Evolutionary conservation across 2,797 vertebrate genomes (phyloP).

Genomic region (Enteromius fasciolatus): DNA sequence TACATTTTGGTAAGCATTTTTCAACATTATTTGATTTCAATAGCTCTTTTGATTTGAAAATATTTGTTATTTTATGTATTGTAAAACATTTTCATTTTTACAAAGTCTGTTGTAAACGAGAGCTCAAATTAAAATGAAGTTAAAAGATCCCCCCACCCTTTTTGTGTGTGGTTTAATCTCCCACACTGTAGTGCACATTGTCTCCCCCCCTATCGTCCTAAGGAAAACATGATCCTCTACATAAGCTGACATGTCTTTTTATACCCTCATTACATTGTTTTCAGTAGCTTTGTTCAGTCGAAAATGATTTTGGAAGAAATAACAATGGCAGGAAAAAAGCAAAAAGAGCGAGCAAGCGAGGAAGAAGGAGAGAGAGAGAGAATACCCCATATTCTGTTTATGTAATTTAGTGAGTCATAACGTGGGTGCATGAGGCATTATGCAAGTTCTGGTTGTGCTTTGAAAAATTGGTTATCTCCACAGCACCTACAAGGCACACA

Average conservation of each 20-base stretch:
- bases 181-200: conserved; percentile 17
- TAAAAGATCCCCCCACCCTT: not conserved
- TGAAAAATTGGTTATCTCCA: conserved; percentile 61
- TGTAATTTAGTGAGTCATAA: conserved; percentile 63
- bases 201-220: conserved; percentile 9
- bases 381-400: conserved; percentile 61
- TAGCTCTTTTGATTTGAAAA: not conserved
- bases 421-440: conserved; percentile 61
- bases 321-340: conserved; percentile 33
- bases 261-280: conserved; percentile 33
- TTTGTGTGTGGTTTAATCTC: conserved; percentile 27
- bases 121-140: conserved; percentile 1
- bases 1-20: not conserved
- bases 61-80: not conserved
- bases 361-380: conserved; percentile 21
- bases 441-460: conserved; percentile 61
- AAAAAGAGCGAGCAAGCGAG: conserved; percentile 12
- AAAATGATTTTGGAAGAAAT: conserved; percentile 45
- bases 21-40: not conserved
- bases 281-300: conserved; percentile 29
- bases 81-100: not conserved
- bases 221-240: conserved; percentile 34
- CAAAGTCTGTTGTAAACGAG: not conserved
- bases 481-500: conserved; percentile 54
- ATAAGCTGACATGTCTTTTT: conserved; percentile 35